phyloP scores from a whole-genome alignment of 2,888 invertebrate species.

The Diarsia rubi region DNA sequence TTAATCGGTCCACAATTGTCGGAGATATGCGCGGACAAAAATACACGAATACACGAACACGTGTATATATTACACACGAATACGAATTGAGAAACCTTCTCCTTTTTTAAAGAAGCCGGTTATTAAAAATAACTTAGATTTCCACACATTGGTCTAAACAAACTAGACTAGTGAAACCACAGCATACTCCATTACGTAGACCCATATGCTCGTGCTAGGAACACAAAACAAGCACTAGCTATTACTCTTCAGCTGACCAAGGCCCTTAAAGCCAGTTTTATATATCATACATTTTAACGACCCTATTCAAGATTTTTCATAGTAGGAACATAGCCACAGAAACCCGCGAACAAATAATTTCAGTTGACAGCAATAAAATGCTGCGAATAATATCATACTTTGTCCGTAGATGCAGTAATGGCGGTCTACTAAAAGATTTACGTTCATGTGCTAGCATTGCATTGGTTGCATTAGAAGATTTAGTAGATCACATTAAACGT shows the following conservation, averaged over 20 bases:
- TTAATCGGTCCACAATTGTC: too few species aligned
- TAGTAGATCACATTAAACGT: conserved; percentile 25
- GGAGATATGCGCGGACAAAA: too few species aligned
- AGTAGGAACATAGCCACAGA: conserved; percentile 9
- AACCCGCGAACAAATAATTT: conserved; percentile 30
- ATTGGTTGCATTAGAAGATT: conserved; percentile 43
- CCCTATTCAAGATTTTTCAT: conserved; percentile 25
- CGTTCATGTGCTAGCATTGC: conserved; percentile 11
- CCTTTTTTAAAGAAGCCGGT: too few species aligned
- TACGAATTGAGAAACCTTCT: too few species aligned
- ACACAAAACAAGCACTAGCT: neutral
- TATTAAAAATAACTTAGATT: too few species aligned
- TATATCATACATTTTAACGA: conserved; percentile 24
- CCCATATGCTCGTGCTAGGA: neutral
- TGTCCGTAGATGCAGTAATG: conserved; percentile 26
- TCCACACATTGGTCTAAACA: neutral
- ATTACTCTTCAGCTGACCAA: neutral
- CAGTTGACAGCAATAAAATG: conserved; percentile 43
- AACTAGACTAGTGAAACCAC: neutral
- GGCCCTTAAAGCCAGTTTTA: conserved; percentile 11
- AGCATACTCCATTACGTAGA: neutral
- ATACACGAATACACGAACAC: too few species aligned
- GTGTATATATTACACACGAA: too few species aligned
- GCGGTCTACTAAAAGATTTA: conserved; percentile 26
- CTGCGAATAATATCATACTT: conserved; percentile 48